A percentile compares a stretch with the other conserved stretches of the same genome.
Evolutionary conservation across 1,140 invertebrate species (phyloP).

Genomic region (Aphaenogaster floridana): DNA sequence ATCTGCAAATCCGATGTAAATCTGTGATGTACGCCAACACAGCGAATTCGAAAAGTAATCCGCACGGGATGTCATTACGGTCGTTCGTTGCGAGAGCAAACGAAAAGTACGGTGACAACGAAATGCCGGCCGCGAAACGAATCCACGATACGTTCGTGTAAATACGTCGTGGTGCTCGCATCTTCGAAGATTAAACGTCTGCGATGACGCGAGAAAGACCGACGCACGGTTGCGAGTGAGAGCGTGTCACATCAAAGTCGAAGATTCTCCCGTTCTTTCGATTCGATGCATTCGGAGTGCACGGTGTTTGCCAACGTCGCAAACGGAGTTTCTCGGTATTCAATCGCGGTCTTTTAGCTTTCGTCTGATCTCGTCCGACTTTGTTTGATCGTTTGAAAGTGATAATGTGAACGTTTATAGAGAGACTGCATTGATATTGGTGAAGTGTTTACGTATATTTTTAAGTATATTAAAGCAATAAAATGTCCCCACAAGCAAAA

Average conservation of each 20-base stretch:
- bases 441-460: neutral
- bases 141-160: conserved; percentile 73
- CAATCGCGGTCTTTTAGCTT: neutral
- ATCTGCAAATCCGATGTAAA: conserved; percentile 14
- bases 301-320: conserved; percentile 16
- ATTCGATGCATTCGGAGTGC: conserved; percentile 29
- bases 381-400: conserved; percentile 1
- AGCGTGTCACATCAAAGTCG: conserved; percentile 50
- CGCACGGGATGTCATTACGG: conserved; percentile 47
- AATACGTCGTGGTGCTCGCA: conserved; percentile 33
- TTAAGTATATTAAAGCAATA: neutral
- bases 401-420: conserved; percentile 1
- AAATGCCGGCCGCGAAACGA: conserved; percentile 17
- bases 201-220: conserved; percentile 5
- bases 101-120: conserved; percentile 61
- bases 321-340: conserved; percentile 47
- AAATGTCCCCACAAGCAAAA: no score
- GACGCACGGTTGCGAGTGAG: conserved; percentile 3
- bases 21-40: conserved; percentile 2
- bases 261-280: conserved; percentile 17
- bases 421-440: neutral
- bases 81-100: conserved; percentile 35
- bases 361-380: neutral
- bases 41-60: conserved; percentile 41
- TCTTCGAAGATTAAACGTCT: conserved; percentile 60